phyloP scores from a whole-genome alignment of 1,140 invertebrate species.

The Mycetomoellerius zeteki region DNA sequence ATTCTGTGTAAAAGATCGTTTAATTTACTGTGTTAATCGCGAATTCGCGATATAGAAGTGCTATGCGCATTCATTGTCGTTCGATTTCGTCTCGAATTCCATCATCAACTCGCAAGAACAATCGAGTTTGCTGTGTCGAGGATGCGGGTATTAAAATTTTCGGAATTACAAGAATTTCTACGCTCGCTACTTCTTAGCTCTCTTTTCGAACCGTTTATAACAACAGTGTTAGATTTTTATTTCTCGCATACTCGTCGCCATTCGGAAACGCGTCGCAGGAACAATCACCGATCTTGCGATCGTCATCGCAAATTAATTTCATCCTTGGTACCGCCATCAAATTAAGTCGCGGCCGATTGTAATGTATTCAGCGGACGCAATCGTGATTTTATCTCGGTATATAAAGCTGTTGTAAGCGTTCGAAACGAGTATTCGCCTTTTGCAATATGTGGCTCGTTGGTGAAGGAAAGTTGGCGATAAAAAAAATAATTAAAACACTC shows the following conservation, averaged over 20 bases:
- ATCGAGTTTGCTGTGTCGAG: slow-evolving; percentile 4
- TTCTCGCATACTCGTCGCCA: background rate
- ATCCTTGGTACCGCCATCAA: slow-evolving; percentile 33
- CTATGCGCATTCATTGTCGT: background rate
- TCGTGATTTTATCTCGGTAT: slow-evolving; percentile 42
- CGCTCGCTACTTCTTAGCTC: background rate
- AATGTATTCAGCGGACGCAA: slow-evolving; percentile 26
- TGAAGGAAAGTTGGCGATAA: slow-evolving; percentile 20
- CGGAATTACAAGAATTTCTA: slow-evolving; percentile 37
- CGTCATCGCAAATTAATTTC: slow-evolving; percentile 49
- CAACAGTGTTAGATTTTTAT: background rate
- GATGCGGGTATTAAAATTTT: slow-evolving; percentile 16
- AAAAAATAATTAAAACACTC: slow-evolving; percentile 8
- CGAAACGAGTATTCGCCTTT: slow-evolving; percentile 24
- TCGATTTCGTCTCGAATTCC: slow-evolving; percentile 19
- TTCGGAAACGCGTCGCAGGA: background rate
- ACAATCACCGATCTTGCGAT: slow-evolving; percentile 18
- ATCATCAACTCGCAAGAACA: background rate
- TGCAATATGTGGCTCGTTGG: background rate
- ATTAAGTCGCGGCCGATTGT: slow-evolving; percentile 35
- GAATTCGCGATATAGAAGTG: background rate
- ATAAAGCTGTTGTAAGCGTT: background rate
- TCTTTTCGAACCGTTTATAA: slow-evolving; percentile 23
- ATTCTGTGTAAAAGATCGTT: background rate
- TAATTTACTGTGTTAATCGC: background rate